Evolutionary conservation across 2,797 vertebrate genomes (phyloP).

Genomic region (Malurus splendens): DNA sequence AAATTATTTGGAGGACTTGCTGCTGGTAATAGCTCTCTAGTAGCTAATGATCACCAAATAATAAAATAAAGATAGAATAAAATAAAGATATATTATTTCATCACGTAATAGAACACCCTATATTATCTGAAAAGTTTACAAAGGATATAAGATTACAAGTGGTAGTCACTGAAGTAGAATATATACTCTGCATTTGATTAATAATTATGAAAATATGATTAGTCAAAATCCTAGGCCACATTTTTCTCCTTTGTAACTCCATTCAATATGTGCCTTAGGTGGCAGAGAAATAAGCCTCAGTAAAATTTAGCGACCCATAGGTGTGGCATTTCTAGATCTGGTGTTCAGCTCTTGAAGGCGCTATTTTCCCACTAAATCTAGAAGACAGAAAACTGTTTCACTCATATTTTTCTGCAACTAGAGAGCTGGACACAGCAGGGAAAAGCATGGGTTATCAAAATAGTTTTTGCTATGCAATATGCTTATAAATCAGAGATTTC

Average conservation of each 20-base stretch:
- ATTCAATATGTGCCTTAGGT: not conserved
- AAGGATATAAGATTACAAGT: not conserved
- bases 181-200: not conserved
- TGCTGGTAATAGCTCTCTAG: not conserved
- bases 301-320: not conserved
- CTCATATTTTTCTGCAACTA: not conserved
- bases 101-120: not conserved
- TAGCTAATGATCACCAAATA: not conserved
- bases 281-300: not conserved
- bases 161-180: not conserved
- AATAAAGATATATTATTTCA: not conserved
- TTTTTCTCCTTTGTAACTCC: not conserved
- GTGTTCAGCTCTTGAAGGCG: not conserved
- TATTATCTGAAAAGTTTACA: not conserved
- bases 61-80: not conserved
- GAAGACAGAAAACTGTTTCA: not conserved
- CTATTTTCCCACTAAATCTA: constrained; percentile 28
- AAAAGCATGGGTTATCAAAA: constrained; percentile 3
- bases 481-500: constrained; percentile 20
- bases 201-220: not conserved
- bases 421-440: not conserved
- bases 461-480: constrained; percentile 5
- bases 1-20: not conserved
- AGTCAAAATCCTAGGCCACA: not conserved
- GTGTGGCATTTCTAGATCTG: not conserved